A percentile compares a stretch with the other conserved stretches of the same genome.
phyloP scores from a whole-genome alignment of 2,797 vertebrate genomes.

The Oreonectes daqikongensis region DNA sequence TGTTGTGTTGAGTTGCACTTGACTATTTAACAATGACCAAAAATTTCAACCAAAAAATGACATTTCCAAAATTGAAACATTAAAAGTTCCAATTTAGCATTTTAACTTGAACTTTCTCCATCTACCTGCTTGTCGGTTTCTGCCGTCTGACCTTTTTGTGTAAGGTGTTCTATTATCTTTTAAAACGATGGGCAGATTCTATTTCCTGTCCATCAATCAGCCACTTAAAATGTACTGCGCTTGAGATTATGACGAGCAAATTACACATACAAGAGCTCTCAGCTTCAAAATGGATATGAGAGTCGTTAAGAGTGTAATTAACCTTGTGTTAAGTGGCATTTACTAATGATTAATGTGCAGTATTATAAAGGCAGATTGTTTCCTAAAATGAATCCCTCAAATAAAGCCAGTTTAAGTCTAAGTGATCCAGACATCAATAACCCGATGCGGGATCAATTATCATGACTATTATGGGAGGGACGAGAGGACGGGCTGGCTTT shows the following conservation, averaged over 20 bases:
- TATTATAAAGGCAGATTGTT: constrained; percentile 65
- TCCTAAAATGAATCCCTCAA: constrained; percentile 60
- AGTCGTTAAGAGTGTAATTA: constrained; percentile 65
- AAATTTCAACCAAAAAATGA: constrained; percentile 11
- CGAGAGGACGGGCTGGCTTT: constrained; percentile 19
- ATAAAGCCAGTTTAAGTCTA: constrained; percentile 54
- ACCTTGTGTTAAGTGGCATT: constrained; percentile 66
- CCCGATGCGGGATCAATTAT: constrained; percentile 40
- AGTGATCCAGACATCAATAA: constrained; percentile 54
- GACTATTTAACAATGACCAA: constrained; percentile 6
- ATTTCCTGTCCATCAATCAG: constrained; percentile 66
- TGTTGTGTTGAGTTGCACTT: neutral
- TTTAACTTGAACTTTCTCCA: constrained; percentile 12
- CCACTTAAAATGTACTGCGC: constrained; percentile 64
- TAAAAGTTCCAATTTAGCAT: constrained; percentile 1
- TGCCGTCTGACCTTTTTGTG: constrained; percentile 54
- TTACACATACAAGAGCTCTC: constrained; percentile 63
- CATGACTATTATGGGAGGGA: constrained; percentile 20
- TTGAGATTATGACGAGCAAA: constrained; percentile 64
- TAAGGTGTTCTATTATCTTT: constrained; percentile 60
- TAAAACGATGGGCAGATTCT: constrained; percentile 65
- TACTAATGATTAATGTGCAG: constrained; percentile 62
- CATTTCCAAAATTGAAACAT: constrained; percentile 32
- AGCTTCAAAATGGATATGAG: constrained; percentile 61
- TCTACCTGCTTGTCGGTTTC: constrained; percentile 30